Conservation (phyloP, 2,797 vertebrate species). For the Artibeus jamaicensis region DNA sequence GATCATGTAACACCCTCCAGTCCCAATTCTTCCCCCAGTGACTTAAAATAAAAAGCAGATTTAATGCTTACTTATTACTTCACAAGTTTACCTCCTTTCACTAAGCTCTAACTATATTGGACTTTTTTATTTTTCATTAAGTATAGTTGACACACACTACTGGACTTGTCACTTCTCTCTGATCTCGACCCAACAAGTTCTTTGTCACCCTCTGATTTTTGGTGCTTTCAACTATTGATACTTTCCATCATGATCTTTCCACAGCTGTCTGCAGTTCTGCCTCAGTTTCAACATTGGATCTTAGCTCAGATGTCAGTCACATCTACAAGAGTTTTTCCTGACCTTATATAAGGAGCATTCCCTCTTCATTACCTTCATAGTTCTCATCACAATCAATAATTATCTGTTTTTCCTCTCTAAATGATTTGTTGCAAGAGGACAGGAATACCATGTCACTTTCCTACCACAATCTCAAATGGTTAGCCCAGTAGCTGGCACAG, state of each 20-base stretch:
- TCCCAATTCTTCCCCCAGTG: background rate
- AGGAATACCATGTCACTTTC: background rate
- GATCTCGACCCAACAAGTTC: background rate
- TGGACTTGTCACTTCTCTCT: background rate
- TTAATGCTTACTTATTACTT: background rate
- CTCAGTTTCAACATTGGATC: background rate
- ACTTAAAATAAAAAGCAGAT: constrained; percentile 42
- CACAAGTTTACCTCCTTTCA: background rate
- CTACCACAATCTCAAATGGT: background rate
- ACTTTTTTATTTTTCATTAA: background rate
- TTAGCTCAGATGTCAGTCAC: background rate
- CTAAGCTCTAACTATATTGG: background rate
- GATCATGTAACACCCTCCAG: background rate
- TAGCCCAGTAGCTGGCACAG: background rate
- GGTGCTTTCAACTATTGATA: background rate
- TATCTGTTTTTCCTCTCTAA: background rate
- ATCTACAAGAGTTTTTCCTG: background rate
- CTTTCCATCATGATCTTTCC: background rate
- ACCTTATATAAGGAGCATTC: background rate
- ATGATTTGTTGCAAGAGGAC: background rate
- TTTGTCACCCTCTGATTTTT: background rate
- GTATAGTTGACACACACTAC: background rate
- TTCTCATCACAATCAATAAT: background rate
- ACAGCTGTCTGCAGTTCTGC: background rate
- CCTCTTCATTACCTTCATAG: background rate